Conservation (phyloP, 2,113 vertebrate species). For the Chloebia gouldiae region DNA sequence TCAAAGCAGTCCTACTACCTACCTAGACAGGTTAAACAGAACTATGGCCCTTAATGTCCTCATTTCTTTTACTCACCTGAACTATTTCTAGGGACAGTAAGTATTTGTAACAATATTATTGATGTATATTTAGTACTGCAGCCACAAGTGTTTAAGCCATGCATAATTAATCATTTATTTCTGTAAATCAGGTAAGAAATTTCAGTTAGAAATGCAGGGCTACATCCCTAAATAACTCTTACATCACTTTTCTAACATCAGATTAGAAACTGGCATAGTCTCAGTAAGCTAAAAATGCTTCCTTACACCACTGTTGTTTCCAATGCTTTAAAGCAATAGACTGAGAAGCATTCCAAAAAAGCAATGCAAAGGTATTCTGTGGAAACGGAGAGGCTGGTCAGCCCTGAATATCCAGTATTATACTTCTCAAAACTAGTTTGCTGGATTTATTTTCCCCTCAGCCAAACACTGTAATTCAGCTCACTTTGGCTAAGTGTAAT, state of each 20-base stretch:
- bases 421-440: not conserved
- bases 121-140: not conserved
- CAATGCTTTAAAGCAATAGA: not conserved
- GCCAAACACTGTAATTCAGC: not conserved
- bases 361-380: not conserved
- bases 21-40: not conserved
- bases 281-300: not conserved
- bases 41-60: not conserved
- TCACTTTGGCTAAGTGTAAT: not conserved
- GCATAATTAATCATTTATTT: slow-evolving; percentile 11
- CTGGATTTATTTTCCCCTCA: not conserved
- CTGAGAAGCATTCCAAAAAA: not conserved
- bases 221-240: slow-evolving; percentile 42
- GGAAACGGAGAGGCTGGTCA: not conserved
- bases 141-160: slow-evolving; percentile 1
- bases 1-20: not conserved
- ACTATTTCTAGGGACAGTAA: not conserved
- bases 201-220: slow-evolving; percentile 11
- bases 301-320: not conserved
- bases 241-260: slow-evolving; percentile 17
- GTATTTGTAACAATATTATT: not conserved
- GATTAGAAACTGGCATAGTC: not conserved
- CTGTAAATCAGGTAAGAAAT: slow-evolving; percentile 39
- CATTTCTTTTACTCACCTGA: not conserved
- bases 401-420: not conserved